Evolutionary conservation across 2,113 vertebrate species (phyloP).

Genomic region (Dermatemys mawii): DNA sequence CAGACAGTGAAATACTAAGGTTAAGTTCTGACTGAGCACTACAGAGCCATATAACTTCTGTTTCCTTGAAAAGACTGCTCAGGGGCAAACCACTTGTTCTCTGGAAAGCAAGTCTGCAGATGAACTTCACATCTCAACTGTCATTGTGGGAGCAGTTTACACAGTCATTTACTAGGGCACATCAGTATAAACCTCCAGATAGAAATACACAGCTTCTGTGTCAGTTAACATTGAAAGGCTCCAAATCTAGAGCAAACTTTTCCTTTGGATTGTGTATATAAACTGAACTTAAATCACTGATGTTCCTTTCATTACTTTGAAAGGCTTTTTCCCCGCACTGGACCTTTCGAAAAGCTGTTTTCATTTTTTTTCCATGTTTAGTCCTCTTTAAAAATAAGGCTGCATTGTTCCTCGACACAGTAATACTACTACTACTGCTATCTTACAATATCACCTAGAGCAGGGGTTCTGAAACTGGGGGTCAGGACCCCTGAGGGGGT

Average conservation of each 20-base stretch:
- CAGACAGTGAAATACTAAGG: slow-evolving; percentile 45
- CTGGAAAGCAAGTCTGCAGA: slow-evolving; percentile 21
- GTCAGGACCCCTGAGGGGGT: too few species aligned
- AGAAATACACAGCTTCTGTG: neutral
- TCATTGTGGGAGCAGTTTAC: neutral
- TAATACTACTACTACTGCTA: neutral
- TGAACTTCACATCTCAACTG: neutral
- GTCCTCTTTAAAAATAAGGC: rapidly evolving
- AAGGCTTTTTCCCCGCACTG: neutral
- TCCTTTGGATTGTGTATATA: neutral
- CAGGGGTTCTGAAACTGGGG: too few species aligned
- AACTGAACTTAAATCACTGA: neutral
- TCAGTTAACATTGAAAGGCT: rapidly evolving
- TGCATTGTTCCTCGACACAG: rapidly evolving
- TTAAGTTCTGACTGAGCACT: slow-evolving; percentile 60
- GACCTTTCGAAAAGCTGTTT: neutral
- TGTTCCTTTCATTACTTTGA: neutral
- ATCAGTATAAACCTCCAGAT: neutral
- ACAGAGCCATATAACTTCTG: slow-evolving; percentile 50
- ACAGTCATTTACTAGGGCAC: neutral
- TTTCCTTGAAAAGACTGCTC: slow-evolving; percentile 46
- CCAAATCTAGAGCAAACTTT: neutral
- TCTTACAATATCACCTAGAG: neutral
- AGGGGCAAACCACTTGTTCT: neutral
- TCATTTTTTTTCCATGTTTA: neutral